These are phyloP conservation scores for Cosmorhoe ocellata DNA, from an alignment of 2,888 invertebrate species.

Conservation along the genomic window DNA sequence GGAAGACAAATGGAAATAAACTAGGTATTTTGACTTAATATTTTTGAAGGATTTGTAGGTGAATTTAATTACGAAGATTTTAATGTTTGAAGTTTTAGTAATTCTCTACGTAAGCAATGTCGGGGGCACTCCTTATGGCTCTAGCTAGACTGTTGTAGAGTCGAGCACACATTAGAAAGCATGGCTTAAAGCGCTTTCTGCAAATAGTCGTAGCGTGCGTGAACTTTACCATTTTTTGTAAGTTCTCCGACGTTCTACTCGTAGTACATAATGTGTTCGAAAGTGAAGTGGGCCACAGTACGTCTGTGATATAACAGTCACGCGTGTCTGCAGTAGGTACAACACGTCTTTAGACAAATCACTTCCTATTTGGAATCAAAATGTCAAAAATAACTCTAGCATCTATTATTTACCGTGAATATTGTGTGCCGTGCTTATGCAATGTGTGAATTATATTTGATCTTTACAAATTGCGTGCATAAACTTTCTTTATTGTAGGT, in stretches of 20 bases:
- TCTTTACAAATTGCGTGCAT: constrained; percentile 11
- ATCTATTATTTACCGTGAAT: constrained; percentile 1
- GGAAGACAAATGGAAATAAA: too few relatives aligned
- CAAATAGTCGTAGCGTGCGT: constrained; percentile 23
- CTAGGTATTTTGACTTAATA: too few relatives aligned
- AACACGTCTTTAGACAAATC: neutral
- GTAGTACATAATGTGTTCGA: constrained; percentile 15
- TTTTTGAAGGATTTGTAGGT: too few relatives aligned
- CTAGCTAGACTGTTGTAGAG: neutral
- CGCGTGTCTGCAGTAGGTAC: too few relatives aligned
- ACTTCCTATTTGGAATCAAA: constrained; percentile 4
- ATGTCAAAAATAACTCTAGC: constrained; percentile 11
- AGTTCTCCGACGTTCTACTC: constrained; percentile 3
- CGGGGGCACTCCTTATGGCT: too few relatives aligned
- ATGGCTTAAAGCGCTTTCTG: constrained; percentile 11
- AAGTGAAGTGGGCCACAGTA: constrained; percentile 19
- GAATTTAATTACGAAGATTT: too few relatives aligned
- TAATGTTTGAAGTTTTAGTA: too few relatives aligned
- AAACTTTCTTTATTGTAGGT: constrained; percentile 4
- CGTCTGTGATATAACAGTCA: constrained; percentile 2
- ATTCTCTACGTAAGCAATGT: too few relatives aligned
- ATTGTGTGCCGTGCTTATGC: constrained; percentile 1
- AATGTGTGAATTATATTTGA: neutral
- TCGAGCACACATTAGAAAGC: constrained; percentile 14
- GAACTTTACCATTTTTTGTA: constrained; percentile 29